phyloP scores from a whole-genome alignment of 2,797 vertebrate genomes.

The Zonotrichia albicollis region DNA sequence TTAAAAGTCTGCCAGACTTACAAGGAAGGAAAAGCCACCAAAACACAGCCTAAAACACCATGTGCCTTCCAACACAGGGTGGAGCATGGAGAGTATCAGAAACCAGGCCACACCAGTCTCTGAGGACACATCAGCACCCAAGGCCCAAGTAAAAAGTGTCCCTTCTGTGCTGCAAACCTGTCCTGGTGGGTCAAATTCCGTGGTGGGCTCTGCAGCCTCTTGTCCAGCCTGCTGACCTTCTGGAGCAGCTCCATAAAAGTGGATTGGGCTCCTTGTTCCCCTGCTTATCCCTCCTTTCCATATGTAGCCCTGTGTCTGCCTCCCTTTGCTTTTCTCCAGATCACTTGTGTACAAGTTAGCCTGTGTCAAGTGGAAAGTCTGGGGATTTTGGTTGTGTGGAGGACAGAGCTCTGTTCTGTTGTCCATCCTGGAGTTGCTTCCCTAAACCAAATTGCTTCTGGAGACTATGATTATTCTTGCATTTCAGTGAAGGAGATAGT shows the following conservation, averaged over 20 bases:
- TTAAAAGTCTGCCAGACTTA: background rate
- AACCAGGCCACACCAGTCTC: background rate
- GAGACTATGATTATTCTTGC: background rate
- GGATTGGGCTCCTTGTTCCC: background rate
- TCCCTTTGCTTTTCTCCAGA: background rate
- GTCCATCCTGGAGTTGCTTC: background rate
- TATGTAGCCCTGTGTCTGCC: background rate
- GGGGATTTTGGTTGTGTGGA: background rate
- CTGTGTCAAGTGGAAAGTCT: background rate
- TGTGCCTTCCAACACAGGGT: background rate
- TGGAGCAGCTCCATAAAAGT: background rate
- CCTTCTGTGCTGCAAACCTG: background rate
- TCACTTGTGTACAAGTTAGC: background rate
- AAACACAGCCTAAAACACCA: background rate
- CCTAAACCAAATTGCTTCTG: background rate
- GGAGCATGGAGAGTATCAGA: background rate
- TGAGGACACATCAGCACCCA: background rate
- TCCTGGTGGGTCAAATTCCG: background rate
- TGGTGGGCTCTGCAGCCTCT: background rate
- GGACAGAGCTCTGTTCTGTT: background rate
- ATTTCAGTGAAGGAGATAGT: background rate
- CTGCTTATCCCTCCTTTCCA: background rate
- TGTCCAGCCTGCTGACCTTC: background rate
- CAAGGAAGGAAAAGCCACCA: background rate
- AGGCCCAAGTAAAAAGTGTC: rapidly evolving